Percentiles rank a stretch among this genome's conserved stretches.
Conservation (phyloP, 2,113 vertebrate species). For the Lanius collurio region DNA sequence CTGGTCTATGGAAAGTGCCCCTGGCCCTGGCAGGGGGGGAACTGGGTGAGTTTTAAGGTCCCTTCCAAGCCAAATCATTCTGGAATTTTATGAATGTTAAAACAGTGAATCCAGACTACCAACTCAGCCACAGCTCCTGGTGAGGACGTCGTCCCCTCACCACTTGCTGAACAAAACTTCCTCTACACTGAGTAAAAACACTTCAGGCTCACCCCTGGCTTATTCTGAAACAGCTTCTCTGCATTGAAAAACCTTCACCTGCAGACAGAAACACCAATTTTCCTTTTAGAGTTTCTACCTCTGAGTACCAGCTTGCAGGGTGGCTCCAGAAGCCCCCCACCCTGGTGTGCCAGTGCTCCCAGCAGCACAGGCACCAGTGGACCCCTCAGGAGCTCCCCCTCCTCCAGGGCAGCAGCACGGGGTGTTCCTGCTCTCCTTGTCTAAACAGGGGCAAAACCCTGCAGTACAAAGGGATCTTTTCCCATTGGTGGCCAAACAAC, state of each 20-base stretch:
- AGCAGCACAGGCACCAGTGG: background rate
- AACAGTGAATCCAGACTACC: background rate
- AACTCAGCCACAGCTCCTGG: accelerated
- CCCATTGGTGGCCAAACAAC: background rate
- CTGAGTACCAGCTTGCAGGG: accelerated
- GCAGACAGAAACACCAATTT: background rate
- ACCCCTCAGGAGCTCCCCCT: background rate
- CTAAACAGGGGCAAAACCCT: background rate
- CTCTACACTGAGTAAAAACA: background rate
- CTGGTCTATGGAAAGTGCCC: no score
- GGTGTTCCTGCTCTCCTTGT: background rate
- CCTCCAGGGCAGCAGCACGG: background rate
- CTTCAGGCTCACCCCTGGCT: background rate
- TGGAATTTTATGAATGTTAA: background rate
- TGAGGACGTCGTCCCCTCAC: accelerated
- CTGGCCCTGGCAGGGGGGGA: accelerated
- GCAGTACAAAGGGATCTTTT: background rate
- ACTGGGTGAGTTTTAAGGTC: background rate
- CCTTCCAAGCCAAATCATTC: background rate
- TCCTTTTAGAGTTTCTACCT: background rate
- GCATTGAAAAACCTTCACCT: accelerated
- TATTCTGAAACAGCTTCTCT: background rate
- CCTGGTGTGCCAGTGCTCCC: background rate
- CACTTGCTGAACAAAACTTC: background rate
- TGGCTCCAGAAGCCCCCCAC: background rate